Evolutionary conservation across 2,113 vertebrate genomes (phyloP).

Genomic region (Cavia aperea): DNA sequence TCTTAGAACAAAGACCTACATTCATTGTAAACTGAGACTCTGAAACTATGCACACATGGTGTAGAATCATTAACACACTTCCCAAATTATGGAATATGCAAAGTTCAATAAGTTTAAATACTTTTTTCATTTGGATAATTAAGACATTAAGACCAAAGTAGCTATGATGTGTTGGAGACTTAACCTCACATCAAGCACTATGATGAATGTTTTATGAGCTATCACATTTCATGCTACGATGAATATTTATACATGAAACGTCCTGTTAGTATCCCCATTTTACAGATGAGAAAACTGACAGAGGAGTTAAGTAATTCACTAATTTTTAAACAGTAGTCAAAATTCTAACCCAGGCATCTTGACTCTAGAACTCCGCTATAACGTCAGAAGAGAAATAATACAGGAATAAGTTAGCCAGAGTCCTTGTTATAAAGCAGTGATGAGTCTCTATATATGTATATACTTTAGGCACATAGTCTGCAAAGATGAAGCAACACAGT

Average conservation of each 20-base stretch:
- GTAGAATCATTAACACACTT: constrained; percentile 13
- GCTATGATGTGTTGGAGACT: background rate
- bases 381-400: background rate
- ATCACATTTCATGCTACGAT: background rate
- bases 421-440: background rate
- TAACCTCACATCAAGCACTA: background rate
- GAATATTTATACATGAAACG: background rate
- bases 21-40: background rate
- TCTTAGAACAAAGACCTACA: background rate
- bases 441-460: background rate
- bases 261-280: background rate
- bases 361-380: background rate
- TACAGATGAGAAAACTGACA: constrained; percentile 5
- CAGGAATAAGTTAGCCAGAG: background rate
- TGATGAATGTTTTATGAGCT: background rate
- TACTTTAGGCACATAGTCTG: background rate
- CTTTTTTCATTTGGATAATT: background rate
- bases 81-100: background rate
- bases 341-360: background rate
- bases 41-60: background rate
- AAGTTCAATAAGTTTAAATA: background rate
- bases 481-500: background rate
- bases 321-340: background rate
- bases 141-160: background rate
- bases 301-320: constrained; percentile 10